phyloP scores from a whole-genome alignment of 2,797 vertebrate genomes.

The Columba guinea region DNA sequence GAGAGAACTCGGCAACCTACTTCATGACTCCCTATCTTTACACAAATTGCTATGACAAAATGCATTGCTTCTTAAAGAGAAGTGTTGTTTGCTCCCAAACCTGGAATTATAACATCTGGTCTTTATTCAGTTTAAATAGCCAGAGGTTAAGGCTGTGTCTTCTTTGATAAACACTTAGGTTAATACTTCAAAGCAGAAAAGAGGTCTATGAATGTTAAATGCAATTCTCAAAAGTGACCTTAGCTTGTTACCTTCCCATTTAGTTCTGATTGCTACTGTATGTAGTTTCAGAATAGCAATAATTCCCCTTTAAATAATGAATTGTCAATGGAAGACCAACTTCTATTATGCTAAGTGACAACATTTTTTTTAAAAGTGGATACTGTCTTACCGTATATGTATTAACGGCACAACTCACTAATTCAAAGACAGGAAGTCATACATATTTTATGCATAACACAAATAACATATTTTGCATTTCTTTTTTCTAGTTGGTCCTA shows the following conservation, averaged over 20 bases:
- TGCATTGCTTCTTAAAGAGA: neutral
- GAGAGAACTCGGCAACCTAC: neutral
- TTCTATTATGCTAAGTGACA: neutral
- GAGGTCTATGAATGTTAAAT: neutral
- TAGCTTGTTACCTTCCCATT: neutral
- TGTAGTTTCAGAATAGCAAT: neutral
- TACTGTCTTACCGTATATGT: neutral
- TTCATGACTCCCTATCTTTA: constrained; percentile 8
- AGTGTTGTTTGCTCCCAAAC: neutral
- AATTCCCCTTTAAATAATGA: neutral
- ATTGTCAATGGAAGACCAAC: neutral
- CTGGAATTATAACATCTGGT: neutral
- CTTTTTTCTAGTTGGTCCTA: neutral
- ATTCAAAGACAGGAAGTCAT: neutral
- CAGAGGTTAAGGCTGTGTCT: neutral
- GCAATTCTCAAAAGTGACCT: neutral
- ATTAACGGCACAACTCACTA: neutral
- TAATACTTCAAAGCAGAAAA: neutral
- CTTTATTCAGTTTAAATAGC: neutral
- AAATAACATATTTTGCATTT: neutral
- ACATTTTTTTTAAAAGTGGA: neutral
- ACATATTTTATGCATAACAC: rapidly evolving
- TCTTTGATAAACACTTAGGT: constrained; percentile 12
- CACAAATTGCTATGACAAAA: constrained; percentile 27
- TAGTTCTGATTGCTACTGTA: neutral